phyloP scores from a whole-genome alignment of 2,888 invertebrate species.

The Ommatoiulus sabulosus region DNA sequence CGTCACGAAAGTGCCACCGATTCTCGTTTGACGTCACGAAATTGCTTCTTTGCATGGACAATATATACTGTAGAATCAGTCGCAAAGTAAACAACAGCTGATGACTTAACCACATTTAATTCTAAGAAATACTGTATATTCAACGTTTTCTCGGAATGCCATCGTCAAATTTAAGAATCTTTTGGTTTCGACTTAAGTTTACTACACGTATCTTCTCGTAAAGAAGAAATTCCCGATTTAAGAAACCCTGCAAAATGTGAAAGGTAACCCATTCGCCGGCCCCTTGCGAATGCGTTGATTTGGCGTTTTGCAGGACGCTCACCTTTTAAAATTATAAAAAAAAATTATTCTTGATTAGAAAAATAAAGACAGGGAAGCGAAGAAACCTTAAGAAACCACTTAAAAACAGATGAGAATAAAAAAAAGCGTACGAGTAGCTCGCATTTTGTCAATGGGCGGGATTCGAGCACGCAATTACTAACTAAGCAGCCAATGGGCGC shows the following conservation, averaged over 20 bases:
- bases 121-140: too few relatives aligned
- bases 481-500: not conserved
- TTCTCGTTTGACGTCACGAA: too few relatives aligned
- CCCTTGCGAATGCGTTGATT: not conserved
- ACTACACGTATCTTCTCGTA: too few relatives aligned
- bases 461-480: not conserved
- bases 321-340: not conserved
- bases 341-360: constrained; percentile 28
- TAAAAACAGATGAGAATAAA: not conserved
- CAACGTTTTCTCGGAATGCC: too few relatives aligned
- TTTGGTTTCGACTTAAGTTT: too few relatives aligned
- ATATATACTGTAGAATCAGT: too few relatives aligned
- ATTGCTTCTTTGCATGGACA: too few relatives aligned
- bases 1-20: too few relatives aligned
- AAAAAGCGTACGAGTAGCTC: constrained; percentile 7
- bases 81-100: too few relatives aligned
- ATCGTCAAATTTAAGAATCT: too few relatives aligned
- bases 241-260: not conserved
- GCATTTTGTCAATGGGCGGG: constrained; percentile 18
- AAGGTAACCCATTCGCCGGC: not conserved
- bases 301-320: constrained; percentile 9
- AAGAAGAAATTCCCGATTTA: not conserved
- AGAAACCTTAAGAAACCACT: constrained; percentile 45
- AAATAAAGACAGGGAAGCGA: constrained; percentile 44
- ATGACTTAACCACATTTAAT: too few relatives aligned